Base-by-base conservation (phyloP, 1,140 invertebrate genomes). In the Ceratosolen fusciceps region DNA sequence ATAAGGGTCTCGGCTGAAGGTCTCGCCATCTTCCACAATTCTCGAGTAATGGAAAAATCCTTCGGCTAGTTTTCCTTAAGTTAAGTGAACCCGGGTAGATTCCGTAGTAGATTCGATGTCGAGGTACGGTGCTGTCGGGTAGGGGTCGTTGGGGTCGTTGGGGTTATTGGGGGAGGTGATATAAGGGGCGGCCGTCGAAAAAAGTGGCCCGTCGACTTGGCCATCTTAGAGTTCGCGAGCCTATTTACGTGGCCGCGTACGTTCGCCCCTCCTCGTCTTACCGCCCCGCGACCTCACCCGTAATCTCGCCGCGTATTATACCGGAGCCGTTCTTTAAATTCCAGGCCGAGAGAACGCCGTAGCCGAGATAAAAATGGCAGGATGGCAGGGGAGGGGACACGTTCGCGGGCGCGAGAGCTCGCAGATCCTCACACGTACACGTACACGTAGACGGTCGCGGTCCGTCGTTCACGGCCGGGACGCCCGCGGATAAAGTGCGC, bases 321-420 rank as follows among this genome's bases (percentile, higher is more conserved):
- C 84, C 81, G 80, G 81, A 84, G 79, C 65, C 71, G 80, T 84
- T 82, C 82, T 84, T 85, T 80, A 81, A 80, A 84, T 85, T 84
- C 84, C 84, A 80, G 82, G 74, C 83, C 65, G 78, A 82, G 56
- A 47, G 73, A 74, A 62, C 52, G 24, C 73, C 49, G 60, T n/a
- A 21, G 43, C 16, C 62, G 52, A 56, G 29, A 21, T 24, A 77
- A 56, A 68, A 58, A 68, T n/a, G 52, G 24, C 26, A 37, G 37
- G 37, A 29, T 14, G 21, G 16, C 3, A 74, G 37, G 21, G 54
- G 60, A 21, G 56, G 29, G 10, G 1, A 60, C 21, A 60, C 1
- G 24, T 7, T 12, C 43, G 26, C n/a, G n/a, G n/a, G n/a, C n/a
- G n/a, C n/a, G n/a, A n/a, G n/a, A n/a, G n/a, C n/a, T n/a, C n/a